phyloP scores from a whole-genome alignment of 2,113 vertebrate genomes.

The Todiramphus chloris region DNA sequence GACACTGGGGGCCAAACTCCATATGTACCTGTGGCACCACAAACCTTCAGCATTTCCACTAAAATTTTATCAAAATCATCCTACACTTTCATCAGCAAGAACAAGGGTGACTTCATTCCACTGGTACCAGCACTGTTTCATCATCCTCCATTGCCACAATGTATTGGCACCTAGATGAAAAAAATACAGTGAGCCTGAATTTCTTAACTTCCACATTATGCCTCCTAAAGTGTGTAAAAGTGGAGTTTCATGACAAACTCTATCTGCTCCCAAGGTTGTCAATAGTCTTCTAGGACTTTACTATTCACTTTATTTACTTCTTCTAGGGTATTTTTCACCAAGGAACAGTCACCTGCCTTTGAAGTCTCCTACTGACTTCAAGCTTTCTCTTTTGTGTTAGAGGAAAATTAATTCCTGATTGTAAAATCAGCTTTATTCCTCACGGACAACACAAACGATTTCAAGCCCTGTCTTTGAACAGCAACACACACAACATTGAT shows the following conservation, averaged over 20 bases:
- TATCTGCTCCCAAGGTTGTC: neutral
- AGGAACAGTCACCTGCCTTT: neutral
- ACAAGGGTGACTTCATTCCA: neutral
- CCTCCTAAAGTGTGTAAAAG: neutral
- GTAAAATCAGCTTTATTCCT: neutral
- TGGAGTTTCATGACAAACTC: neutral
- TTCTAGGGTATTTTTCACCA: neutral
- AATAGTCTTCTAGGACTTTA: neutral
- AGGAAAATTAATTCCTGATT: neutral
- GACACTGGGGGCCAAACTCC: accelerated
- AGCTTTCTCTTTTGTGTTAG: neutral
- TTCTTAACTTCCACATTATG: neutral
- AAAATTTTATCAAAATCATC: neutral
- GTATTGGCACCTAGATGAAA: neutral
- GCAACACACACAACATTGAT: neutral
- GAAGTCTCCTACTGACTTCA: neutral
- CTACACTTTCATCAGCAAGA: neutral
- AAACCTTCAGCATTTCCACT: neutral
- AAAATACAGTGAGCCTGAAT: neutral
- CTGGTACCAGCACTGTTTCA: neutral
- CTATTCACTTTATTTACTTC: neutral
- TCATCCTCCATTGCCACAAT: neutral
- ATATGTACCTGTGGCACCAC: neutral
- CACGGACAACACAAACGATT: neutral
- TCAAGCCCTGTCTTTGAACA: neutral